Percentiles rank a stretch among this genome's conserved stretches.
These are phyloP conservation scores for Opisthocomus hoazin DNA, from an alignment of 2,113 vertebrate genomes.

Conservation along the genomic window DNA sequence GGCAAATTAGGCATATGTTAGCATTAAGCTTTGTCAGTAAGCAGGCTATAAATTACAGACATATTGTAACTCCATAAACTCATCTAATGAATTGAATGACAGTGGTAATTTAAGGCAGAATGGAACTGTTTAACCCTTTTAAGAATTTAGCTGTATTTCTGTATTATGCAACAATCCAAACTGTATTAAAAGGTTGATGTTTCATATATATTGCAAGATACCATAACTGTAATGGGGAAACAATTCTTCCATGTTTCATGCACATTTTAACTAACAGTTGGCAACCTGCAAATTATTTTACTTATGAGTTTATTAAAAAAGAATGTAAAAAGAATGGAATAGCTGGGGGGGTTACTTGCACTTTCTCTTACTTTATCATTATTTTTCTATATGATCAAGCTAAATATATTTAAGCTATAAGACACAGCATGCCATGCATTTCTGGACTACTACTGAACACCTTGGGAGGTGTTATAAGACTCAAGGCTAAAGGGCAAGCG, in stretches of 20 bases:
- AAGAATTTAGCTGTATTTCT: constrained; percentile 62
- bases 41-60: constrained; percentile 79
- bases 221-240: neutral
- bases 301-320: neutral
- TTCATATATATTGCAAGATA: neutral
- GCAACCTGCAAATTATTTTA: neutral
- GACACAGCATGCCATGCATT: constrained; percentile 8
- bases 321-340: neutral
- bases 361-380: neutral
- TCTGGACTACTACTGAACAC: constrained; percentile 20
- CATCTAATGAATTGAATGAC: constrained; percentile 75
- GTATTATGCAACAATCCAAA: constrained; percentile 29
- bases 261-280: neutral
- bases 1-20: constrained; percentile 80
- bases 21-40: constrained; percentile 74
- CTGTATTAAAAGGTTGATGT: constrained; percentile 1
- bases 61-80: constrained; percentile 76
- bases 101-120: constrained; percentile 68
- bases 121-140: constrained; percentile 66
- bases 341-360: neutral
- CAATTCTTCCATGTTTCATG: neutral
- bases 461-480: constrained; percentile 5
- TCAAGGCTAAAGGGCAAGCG: constrained; percentile 32
- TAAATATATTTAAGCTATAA: constrained; percentile 27
- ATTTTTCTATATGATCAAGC: constrained; percentile 15